Conservation (phyloP, 2,797 vertebrate genomes). For the Carapus acus region DNA sequence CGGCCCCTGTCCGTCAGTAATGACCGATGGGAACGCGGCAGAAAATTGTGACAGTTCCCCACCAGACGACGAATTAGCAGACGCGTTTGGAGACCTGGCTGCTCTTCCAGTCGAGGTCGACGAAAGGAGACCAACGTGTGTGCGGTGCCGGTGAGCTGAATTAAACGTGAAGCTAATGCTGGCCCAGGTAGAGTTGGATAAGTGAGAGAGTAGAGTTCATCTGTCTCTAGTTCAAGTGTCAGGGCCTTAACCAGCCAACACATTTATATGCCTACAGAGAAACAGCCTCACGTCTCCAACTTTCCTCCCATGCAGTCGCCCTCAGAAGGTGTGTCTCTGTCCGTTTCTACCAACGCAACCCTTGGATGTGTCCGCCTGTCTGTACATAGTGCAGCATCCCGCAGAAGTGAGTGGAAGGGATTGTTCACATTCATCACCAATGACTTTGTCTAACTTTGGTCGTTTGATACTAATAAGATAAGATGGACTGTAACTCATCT, state of each 20-base stretch:
- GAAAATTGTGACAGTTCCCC: slow-evolving; percentile 6
- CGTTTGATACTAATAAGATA: no score
- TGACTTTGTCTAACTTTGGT: no score
- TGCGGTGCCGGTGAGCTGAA: slow-evolving; percentile 82
- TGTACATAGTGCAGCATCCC: slow-evolving; percentile 96
- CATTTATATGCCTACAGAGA: slow-evolving; percentile 36
- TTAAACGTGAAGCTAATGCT: slow-evolving; percentile 49
- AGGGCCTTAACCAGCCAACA: slow-evolving; percentile 39
- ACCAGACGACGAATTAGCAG: slow-evolving; percentile 50
- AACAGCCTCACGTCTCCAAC: slow-evolving; percentile 47
- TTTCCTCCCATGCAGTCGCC: slow-evolving; percentile 77
- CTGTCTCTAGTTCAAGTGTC: background rate
- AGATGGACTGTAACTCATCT: no score
- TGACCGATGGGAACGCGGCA: slow-evolving; percentile 29
- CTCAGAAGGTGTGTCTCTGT: slow-evolving; percentile 95
- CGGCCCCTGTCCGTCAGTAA: slow-evolving; percentile 13
- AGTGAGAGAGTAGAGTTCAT: background rate
- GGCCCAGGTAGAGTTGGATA: slow-evolving; percentile 14
- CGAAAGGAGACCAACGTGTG: slow-evolving; percentile 82
- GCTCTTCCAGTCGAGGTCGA: slow-evolving; percentile 80
- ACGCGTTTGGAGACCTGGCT: slow-evolving; percentile 77
- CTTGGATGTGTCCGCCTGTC: slow-evolving; percentile 83
- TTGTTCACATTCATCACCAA: background rate
- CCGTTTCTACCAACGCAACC: slow-evolving; percentile 88
- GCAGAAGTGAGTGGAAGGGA: slow-evolving; percentile 82